Base-by-base conservation (phyloP, 2,888 invertebrate genomes). In the Cosmorhoe ocellata region DNA sequence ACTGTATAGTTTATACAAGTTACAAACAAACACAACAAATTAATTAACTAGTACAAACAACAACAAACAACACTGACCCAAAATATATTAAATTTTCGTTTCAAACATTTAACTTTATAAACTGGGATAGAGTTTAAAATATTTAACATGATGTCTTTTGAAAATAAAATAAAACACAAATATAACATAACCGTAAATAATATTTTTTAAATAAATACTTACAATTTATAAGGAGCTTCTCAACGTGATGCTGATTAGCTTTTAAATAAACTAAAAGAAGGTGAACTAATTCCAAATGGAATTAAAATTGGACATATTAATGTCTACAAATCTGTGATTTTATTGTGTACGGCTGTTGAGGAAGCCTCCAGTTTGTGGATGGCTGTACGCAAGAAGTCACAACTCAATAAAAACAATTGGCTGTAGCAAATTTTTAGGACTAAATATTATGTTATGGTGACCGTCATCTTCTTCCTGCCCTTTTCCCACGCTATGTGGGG, bases 281-380 rank as follows among this genome's bases (percentile, higher is more conserved):
- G 72, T 79, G 76, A 67, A 79, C 77, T 79, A 78, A 81, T 82
- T 81, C 76, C 71, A 73, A 70, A 64, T 79, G 65, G 70, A 77
- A 79, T 80, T 81, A 77, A 79, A 81, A 76, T 62, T 74, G 74
- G 73, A 69, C 64, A 61, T 67, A 66, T 69, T 71, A 69, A 69
- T 70, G 70, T 76, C 76, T 77, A 82, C 82, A 83, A 83, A 82
- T 81, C 72, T 77, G 76, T 74, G 67, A 76, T 74, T 84, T 83
- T 84, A 84, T 81, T 76, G 67, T 65, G 53, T 53, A 47, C 59
- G 70, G 77, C 83, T 84, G 84, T 82, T 84, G 84, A 83, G 64
- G 83, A 79, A 84, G 83, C 81, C 67, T 77, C 62, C 64, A 67
- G 68, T 69, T 61, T 63, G 40, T 58, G 76, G 66, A 74, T 10